Evolutionary conservation across 2,888 invertebrate genomes (phyloP).

Genomic region (Nomada lathburiana): DNA sequence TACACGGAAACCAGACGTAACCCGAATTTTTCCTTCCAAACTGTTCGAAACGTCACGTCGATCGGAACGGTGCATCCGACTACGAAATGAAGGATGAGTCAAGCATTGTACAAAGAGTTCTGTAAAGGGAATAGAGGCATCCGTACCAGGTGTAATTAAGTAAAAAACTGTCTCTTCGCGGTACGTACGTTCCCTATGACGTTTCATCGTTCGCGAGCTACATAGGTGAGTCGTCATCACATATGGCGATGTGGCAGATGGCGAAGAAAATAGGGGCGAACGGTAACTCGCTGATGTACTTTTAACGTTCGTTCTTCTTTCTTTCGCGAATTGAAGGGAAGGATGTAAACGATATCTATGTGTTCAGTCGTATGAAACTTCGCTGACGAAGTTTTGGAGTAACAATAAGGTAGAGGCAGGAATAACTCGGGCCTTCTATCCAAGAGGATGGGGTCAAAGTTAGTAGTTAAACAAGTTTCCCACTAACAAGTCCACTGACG

Average conservation of each 20-base stretch:
- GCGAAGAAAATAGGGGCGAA: background rate
- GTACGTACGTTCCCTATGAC: slow-evolving; percentile 17
- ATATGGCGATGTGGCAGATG: background rate
- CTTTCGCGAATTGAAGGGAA: background rate
- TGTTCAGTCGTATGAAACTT: slow-evolving; percentile 29
- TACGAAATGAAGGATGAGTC: too few species aligned
- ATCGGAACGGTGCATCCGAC: background rate
- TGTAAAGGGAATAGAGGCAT: slow-evolving; percentile 31
- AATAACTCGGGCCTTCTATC: slow-evolving; percentile 65
- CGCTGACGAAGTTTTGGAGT: slow-evolving; percentile 31
- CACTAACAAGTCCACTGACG: slow-evolving; percentile 72
- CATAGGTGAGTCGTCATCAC: background rate
- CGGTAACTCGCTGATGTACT: background rate
- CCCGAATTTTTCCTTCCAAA: background rate
- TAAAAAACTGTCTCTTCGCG: slow-evolving; percentile 18
- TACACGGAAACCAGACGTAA: background rate
- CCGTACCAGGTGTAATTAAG: slow-evolving; percentile 36
- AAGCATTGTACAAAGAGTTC: slow-evolving; percentile 61
- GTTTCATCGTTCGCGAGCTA: background rate
- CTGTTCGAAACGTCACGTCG: slow-evolving; percentile 16
- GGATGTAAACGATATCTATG: background rate
- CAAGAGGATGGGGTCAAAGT: slow-evolving; percentile 65
- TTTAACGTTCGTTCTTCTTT: background rate
- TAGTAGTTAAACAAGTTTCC: slow-evolving; percentile 73
- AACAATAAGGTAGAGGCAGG: slow-evolving; percentile 38